These are phyloP conservation scores for Mungos mungo DNA, from an alignment of 2,113 vertebrate genomes.

Conservation along the genomic window DNA sequence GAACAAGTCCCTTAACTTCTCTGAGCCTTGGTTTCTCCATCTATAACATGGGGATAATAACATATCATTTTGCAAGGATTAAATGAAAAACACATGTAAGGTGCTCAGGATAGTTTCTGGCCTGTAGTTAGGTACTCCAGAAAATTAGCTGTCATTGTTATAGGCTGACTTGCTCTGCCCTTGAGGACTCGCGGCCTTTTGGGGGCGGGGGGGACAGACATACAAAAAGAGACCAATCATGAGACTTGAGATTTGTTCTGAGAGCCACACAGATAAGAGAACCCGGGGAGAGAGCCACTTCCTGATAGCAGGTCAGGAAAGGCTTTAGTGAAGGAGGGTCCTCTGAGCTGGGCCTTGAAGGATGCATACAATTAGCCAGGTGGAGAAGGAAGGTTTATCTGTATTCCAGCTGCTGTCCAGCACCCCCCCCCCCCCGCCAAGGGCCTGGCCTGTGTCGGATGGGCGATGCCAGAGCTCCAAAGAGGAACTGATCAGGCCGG, in stretches of 20 bases:
- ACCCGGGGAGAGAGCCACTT: neutral
- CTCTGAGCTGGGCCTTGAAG: neutral
- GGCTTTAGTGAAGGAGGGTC: neutral
- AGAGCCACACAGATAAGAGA: neutral
- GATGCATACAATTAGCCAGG: neutral
- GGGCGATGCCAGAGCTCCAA: neutral
- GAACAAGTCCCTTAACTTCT: neutral
- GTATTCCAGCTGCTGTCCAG: neutral
- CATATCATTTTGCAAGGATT: neutral
- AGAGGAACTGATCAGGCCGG: neutral
- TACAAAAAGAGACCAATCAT: neutral
- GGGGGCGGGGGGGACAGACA: neutral
- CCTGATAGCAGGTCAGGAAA: neutral
- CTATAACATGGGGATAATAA: neutral
- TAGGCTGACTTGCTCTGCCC: neutral
- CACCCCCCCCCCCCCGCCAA: too few species aligned
- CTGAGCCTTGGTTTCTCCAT: neutral
- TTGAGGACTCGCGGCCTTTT: neutral
- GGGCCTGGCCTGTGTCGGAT: neutral
- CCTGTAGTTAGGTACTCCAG: accelerated
- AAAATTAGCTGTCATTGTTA: neutral
- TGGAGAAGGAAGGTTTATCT: neutral
- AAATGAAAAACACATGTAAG: neutral
- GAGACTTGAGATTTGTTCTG: neutral
- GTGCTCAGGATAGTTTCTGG: neutral